Percentiles rank a stretch among this genome's conserved stretches.
Conservation (phyloP, 2,888 invertebrate genomes). For the Andrena fulva region DNA sequence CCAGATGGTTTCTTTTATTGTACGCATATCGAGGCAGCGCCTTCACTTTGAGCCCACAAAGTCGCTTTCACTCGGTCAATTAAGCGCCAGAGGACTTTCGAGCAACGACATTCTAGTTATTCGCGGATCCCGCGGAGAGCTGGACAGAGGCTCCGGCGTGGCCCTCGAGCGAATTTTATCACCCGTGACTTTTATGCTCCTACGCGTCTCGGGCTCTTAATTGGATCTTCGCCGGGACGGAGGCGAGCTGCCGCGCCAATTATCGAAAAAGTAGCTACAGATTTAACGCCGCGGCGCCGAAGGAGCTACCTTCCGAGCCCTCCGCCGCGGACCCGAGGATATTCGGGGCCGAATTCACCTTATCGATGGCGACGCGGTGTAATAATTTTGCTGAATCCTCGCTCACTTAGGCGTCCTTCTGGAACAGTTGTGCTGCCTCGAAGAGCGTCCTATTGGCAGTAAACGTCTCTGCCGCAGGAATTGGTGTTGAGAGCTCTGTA, state of each 20-base stretch:
- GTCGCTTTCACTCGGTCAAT: conserved; percentile 73
- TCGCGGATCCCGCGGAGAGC: conserved; percentile 42
- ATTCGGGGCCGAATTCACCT: too few relatives aligned
- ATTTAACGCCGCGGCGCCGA: not conserved
- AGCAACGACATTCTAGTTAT: conserved; percentile 65
- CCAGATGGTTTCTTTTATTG: conserved; percentile 69
- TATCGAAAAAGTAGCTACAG: conserved; percentile 29
- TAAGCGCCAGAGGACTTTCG: conserved; percentile 67
- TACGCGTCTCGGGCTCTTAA: conserved; percentile 31
- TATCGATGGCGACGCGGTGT: too few relatives aligned
- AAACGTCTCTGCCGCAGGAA: too few relatives aligned
- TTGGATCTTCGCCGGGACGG: conserved; percentile 31
- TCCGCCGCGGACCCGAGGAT: too few relatives aligned
- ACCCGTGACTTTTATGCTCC: not conserved
- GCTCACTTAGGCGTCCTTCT: too few relatives aligned
- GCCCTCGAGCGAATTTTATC: not conserved
- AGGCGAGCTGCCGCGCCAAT: conserved; percentile 24
- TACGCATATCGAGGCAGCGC: conserved; percentile 67
- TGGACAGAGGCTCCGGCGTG: not conserved
- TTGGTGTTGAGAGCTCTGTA: too few relatives aligned
- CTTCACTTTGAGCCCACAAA: conserved; percentile 67
- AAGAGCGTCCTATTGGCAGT: too few relatives aligned
- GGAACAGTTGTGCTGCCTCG: too few relatives aligned
- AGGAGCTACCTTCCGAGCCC: too few relatives aligned
- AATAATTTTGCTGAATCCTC: too few relatives aligned